These are phyloP conservation scores for Mesopsocus fuscifrons DNA, from an alignment of 2,888 invertebrate species.

Conservation along the genomic window DNA sequence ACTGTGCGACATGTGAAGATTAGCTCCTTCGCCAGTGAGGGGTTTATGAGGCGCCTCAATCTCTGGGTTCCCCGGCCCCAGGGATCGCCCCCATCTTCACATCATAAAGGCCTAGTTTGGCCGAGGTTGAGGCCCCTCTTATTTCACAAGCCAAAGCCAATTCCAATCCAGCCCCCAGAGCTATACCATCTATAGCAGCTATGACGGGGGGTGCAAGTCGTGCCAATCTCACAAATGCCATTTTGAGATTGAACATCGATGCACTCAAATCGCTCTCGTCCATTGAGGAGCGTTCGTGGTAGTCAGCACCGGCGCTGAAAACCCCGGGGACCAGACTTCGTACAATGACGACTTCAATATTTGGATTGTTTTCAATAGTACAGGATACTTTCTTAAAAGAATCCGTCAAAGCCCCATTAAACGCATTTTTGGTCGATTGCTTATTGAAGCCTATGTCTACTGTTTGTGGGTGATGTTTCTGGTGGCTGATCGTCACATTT, in stretches of 20 bases:
- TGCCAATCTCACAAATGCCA: constrained; percentile 50
- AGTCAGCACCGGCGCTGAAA: constrained; percentile 95
- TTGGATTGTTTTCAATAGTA: constrained; percentile 47
- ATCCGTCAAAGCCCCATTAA: constrained; percentile 44
- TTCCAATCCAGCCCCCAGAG: constrained; percentile 89
- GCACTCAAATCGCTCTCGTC: constrained; percentile 48
- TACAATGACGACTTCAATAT: constrained; percentile 62
- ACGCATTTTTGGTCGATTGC: constrained; percentile 63
- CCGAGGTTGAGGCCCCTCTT: constrained; percentile 54
- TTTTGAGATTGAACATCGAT: constrained; percentile 55
- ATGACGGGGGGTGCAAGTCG: constrained; percentile 70
- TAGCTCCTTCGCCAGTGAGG: constrained; percentile 80
- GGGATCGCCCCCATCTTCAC: constrained; percentile 87
- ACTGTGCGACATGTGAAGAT: constrained; percentile 73
- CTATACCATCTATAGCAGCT: constrained; percentile 60
- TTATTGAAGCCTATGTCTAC: constrained; percentile 65
- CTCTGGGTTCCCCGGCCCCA: constrained; percentile 92
- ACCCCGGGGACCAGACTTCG: constrained; percentile 72
- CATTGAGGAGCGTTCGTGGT: constrained; percentile 80
- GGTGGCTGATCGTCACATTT: no score
- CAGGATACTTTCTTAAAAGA: constrained; percentile 50
- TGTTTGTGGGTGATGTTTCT: no score
- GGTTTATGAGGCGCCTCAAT: constrained; percentile 65
- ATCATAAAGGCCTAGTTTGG: constrained; percentile 87
- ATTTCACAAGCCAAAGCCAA: constrained; percentile 90